Evolutionary conservation across 2,797 vertebrate species (phyloP).

Genomic region (Gymnopithys bicolor): DNA sequence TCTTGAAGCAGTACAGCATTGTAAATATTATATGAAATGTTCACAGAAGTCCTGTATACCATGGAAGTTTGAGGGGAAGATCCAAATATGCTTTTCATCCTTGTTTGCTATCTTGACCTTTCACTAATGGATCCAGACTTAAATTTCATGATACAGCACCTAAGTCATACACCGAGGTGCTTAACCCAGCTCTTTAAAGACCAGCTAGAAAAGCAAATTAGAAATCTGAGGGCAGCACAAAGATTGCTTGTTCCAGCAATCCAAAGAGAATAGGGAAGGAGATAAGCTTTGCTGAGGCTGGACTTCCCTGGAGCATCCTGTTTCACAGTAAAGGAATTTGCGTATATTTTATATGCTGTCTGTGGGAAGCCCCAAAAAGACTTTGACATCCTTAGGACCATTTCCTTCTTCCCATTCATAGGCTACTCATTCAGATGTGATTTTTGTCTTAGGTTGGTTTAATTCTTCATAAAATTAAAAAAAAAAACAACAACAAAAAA

Average conservation of each 20-base stretch:
- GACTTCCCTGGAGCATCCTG: not conserved
- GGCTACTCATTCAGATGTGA: not conserved
- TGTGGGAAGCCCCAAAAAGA: not conserved
- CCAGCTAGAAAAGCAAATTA: not conserved
- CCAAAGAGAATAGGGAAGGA: not conserved
- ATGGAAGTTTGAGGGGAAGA: not conserved
- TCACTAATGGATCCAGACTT: not conserved
- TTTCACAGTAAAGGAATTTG: not conserved
- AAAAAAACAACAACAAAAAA: not conserved
- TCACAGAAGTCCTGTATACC: not conserved
- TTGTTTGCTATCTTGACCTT: not conserved
- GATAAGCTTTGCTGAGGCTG: not conserved
- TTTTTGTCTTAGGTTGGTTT: not conserved
- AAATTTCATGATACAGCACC: not conserved
- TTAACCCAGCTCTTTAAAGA: not conserved
- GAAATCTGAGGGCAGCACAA: not conserved
- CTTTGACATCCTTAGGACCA: not conserved
- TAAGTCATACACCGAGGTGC: not conserved
- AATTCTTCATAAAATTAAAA: not conserved
- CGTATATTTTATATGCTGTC: not conserved
- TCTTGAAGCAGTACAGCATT: not conserved
- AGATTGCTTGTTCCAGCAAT: not conserved
- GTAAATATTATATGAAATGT: not conserved
- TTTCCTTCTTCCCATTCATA: not conserved
- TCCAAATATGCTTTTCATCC: not conserved